Conservation (phyloP, 2,888 invertebrate species). For the Euzophera pinguis region DNA sequence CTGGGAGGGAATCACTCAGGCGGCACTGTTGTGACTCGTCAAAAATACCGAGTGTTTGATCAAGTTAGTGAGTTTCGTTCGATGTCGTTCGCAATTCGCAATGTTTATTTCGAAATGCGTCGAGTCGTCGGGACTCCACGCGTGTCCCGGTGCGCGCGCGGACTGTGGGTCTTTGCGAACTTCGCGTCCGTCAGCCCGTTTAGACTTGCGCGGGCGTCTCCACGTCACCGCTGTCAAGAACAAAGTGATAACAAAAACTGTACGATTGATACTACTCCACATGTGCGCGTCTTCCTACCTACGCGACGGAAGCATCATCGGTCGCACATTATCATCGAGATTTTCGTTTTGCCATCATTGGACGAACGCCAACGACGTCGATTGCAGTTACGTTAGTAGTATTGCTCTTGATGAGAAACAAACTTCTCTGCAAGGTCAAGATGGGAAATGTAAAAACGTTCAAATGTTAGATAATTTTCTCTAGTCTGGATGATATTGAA, state of each 20-base stretch:
- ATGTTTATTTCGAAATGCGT: constrained; percentile 40
- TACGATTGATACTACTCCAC: constrained; percentile 52
- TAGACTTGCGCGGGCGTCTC: constrained; percentile 54
- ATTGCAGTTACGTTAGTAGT: constrained; percentile 41
- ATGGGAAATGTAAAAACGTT: constrained; percentile 30
- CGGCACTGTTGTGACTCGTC: constrained; percentile 35
- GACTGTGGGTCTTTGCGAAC: constrained; percentile 44
- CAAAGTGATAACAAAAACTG: constrained; percentile 72
- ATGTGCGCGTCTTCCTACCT: constrained; percentile 35
- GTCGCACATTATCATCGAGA: constrained; percentile 43
- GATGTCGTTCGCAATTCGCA: constrained; percentile 49
- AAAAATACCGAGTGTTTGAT: constrained; percentile 29
- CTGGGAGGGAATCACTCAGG: constrained; percentile 14
- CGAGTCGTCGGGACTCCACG: constrained; percentile 53
- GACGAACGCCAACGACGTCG: constrained; percentile 48
- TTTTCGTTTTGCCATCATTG: constrained; percentile 55
- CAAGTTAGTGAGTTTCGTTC: constrained; percentile 57
- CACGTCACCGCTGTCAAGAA: constrained; percentile 57
- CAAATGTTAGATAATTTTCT: constrained; percentile 10
- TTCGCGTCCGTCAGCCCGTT: constrained; percentile 41
- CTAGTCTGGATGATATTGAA: background rate
- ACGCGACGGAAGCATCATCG: constrained; percentile 38
- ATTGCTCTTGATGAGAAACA: constrained; percentile 45
- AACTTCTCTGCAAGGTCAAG: constrained; percentile 48
- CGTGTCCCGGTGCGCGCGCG: constrained; percentile 55